A percentile compares a stretch with the other conserved stretches of the same genome.
phyloP scores from a whole-genome alignment of 2,888 invertebrate species.

The Blomia tropicalis region DNA sequence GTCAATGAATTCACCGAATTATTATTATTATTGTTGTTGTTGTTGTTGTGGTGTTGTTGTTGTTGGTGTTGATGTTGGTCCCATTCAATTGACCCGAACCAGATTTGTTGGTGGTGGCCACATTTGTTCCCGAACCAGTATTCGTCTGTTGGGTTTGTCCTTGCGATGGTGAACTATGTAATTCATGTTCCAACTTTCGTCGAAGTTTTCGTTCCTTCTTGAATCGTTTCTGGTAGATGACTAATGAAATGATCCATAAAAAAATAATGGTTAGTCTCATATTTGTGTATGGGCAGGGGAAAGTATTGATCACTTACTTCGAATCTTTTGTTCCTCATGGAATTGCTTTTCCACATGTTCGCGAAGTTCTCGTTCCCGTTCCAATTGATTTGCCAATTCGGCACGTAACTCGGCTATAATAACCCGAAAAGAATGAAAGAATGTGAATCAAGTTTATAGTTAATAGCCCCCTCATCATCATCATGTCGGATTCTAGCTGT shows the following conservation, averaged over 20 bases:
- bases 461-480: too few species aligned
- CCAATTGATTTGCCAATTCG: constrained; percentile 78
- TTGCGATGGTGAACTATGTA: constrained; percentile 36
- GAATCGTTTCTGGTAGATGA: constrained; percentile 70
- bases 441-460: too few species aligned
- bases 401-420: constrained; percentile 86
- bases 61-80: too few species aligned
- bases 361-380: constrained; percentile 81
- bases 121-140: too few species aligned
- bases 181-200: constrained; percentile 64
- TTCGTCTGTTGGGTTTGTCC: neutral
- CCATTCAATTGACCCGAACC: neutral
- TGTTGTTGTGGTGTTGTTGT: too few species aligned
- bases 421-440: too few species aligned
- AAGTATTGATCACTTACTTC: constrained; percentile 58
- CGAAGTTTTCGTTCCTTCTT: constrained; percentile 70
- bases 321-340: constrained; percentile 77
- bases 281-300: too few species aligned
- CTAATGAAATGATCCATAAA: constrained; percentile 38
- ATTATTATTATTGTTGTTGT: too few species aligned
- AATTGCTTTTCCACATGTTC: constrained; percentile 85
- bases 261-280: neutral
- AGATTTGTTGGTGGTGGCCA: neutral
- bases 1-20: neutral
- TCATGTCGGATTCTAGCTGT: too few species aligned